These are phyloP conservation scores for Alcis repandata DNA, from an alignment of 2,888 invertebrate genomes.

Conservation along the genomic window DNA sequence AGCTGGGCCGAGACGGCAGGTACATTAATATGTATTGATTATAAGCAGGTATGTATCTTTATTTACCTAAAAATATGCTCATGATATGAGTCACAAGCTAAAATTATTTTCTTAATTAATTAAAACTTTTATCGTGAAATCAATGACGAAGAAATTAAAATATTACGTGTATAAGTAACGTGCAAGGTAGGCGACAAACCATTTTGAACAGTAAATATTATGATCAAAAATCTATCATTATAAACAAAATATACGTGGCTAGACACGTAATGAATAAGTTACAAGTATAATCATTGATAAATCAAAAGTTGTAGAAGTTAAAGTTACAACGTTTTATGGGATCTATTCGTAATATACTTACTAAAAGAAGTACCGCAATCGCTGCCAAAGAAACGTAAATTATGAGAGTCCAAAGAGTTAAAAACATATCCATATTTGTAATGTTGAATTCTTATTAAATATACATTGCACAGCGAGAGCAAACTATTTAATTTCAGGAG, in stretches of 20 bases:
- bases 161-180: slow-evolving; percentile 7
- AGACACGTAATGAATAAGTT: not conserved
- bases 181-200: slow-evolving; percentile 11
- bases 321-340: not conserved
- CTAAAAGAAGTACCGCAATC: slow-evolving; percentile 55
- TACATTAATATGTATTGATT: too few relatives aligned
- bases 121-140: slow-evolving; percentile 1
- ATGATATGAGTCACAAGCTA: not conserved
- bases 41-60: too few relatives aligned
- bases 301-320: too few relatives aligned
- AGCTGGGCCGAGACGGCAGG: too few relatives aligned
- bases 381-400: slow-evolving; percentile 54
- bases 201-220: not conserved
- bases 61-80: not conserved
- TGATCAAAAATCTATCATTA: not conserved
- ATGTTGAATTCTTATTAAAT: not conserved
- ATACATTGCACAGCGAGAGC: slow-evolving; percentile 12
- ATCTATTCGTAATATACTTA: slow-evolving; percentile 50
- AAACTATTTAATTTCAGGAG: not conserved
- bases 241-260: not conserved
- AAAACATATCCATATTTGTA: slow-evolving; percentile 55
- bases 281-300: not conserved
- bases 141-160: not conserved
- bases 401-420: slow-evolving; percentile 51
- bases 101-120: not conserved